Evolutionary conservation across 2,113 vertebrate species (phyloP).

Genomic region (Cyphomyrus plagiostoma): DNA sequence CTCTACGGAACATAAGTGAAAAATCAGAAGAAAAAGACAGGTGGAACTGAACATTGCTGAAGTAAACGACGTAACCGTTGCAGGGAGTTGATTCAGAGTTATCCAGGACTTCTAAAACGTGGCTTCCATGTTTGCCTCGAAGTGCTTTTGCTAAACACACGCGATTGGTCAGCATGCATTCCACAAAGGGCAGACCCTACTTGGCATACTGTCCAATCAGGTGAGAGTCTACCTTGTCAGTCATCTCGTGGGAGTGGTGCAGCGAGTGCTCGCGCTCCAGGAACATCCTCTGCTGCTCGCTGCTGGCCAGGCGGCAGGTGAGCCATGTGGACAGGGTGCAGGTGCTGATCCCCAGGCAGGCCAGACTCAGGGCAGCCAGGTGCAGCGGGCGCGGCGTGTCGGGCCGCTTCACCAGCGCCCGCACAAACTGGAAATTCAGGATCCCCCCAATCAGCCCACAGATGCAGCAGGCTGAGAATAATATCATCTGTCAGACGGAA

Average conservation of each 20-base stretch:
- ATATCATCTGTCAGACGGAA: conserved; percentile 80
- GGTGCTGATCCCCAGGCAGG: conserved; percentile 87
- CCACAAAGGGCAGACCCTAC: not conserved
- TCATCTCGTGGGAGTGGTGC: conserved; percentile 98
- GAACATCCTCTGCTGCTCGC: conserved; percentile 97
- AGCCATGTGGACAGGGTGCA: conserved; percentile 96
- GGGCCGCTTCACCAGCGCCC: conserved; percentile 80
- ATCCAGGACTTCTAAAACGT: not conserved
- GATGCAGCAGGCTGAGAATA: conserved; percentile 97
- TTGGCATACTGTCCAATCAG: not conserved
- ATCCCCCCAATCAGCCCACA: conserved; percentile 96
- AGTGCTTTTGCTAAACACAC: not conserved
- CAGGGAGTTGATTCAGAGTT: not conserved
- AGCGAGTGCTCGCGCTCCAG: conserved; percentile 93
- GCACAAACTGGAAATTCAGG: conserved; percentile 96
- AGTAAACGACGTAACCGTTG: not conserved
- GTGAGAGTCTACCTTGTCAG: conserved; percentile 36
- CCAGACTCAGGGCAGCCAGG: conserved; percentile 87
- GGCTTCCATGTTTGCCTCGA: not conserved
- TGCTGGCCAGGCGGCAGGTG: conserved; percentile 93
- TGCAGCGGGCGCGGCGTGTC: conserved; percentile 77
- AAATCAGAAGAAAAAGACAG: not conserved
- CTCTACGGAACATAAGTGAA: not conserved
- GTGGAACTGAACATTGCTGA: not conserved
- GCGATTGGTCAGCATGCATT: not conserved